Conservation (phyloP, 2,888 invertebrate genomes). For the Portevinia maculata region DNA sequence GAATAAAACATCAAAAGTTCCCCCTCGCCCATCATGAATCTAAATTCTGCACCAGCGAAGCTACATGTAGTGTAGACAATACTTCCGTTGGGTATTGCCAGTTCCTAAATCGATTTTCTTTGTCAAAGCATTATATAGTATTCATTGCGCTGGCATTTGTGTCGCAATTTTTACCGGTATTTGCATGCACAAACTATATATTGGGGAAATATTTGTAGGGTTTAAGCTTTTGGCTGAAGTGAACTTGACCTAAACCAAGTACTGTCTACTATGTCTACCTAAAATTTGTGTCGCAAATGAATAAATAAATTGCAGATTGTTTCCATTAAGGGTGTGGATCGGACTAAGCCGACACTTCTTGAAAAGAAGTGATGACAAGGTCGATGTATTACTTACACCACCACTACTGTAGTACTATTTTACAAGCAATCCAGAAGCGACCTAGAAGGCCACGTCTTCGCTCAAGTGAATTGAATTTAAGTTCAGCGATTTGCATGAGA, state of each 20-base stretch:
- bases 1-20: slow-evolving; percentile 27
- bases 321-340: slow-evolving; percentile 40
- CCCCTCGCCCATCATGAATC: neutral
- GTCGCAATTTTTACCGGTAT: slow-evolving; percentile 60
- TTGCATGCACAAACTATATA: slow-evolving; percentile 65
- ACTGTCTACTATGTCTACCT: neutral
- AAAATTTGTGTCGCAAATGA: slow-evolving; percentile 58
- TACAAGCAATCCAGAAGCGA: neutral
- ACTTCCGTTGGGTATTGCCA: slow-evolving; percentile 24
- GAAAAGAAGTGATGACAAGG: slow-evolving; percentile 59
- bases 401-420: slow-evolving; percentile 4
- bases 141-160: slow-evolving; percentile 54
- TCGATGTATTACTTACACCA: slow-evolving; percentile 39
- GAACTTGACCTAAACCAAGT: slow-evolving; percentile 54
- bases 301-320: slow-evolving; percentile 69
- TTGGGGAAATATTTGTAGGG: slow-evolving; percentile 14
- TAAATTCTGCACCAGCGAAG: slow-evolving; percentile 4
- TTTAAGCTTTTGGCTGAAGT: slow-evolving; percentile 18
- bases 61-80: slow-evolving; percentile 1
- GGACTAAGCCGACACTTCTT: slow-evolving; percentile 30
- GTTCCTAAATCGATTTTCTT: slow-evolving; percentile 14
- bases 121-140: slow-evolving; percentile 58
- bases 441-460: neutral
- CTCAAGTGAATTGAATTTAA: slow-evolving; percentile 36
- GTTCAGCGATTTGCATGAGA: slow-evolving; percentile 50